A percentile compares a stretch with the other conserved stretches of the same genome.
Evolutionary conservation across 2,888 invertebrate genomes (phyloP).

Genomic region (Rotaria magnacalcarata): DNA sequence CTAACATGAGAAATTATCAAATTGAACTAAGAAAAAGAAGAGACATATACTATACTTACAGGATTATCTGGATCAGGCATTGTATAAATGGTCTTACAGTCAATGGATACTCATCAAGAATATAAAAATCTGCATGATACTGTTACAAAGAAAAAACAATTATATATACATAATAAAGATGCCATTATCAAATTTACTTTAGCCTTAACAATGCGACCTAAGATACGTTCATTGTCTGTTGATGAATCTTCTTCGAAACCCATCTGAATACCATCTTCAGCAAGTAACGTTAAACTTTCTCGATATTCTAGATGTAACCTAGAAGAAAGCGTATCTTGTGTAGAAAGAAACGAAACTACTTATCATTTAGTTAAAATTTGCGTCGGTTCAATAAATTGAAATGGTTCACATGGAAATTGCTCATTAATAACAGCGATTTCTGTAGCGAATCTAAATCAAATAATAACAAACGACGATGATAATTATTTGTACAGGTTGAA

Average conservation of each 20-base stretch:
- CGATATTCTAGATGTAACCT: slow-evolving; percentile 75
- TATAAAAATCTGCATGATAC: slow-evolving; percentile 96
- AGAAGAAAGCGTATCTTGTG: slow-evolving; percentile 25
- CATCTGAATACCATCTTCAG: slow-evolving; percentile 77
- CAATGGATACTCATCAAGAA: slow-evolving; percentile 80
- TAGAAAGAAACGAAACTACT: too few species aligned
- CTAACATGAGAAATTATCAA: slow-evolving; percentile 57
- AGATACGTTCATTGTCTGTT: slow-evolving; percentile 85
- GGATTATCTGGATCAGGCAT: slow-evolving; percentile 59
- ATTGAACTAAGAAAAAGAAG: background rate
- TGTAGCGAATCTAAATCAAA: slow-evolving; percentile 48
- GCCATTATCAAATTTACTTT: slow-evolving; percentile 63
- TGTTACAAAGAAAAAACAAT: slow-evolving; percentile 48
- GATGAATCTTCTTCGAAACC: slow-evolving; percentile 93
- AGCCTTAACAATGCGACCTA: slow-evolving; percentile 83
- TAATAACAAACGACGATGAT: too few species aligned
- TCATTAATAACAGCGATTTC: slow-evolving; percentile 82
- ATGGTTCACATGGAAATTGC: slow-evolving; percentile 86
- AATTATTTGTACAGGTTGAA: too few species aligned
- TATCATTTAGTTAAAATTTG: slow-evolving; percentile 47
- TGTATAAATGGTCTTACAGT: too few species aligned
- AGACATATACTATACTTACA: slow-evolving; percentile 32
- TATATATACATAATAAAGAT: too few species aligned
- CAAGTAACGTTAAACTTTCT: slow-evolving; percentile 79
- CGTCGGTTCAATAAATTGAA: slow-evolving; percentile 83